These are phyloP conservation scores for Elachura formosa DNA, from an alignment of 2,113 vertebrate species.

Conservation along the genomic window DNA sequence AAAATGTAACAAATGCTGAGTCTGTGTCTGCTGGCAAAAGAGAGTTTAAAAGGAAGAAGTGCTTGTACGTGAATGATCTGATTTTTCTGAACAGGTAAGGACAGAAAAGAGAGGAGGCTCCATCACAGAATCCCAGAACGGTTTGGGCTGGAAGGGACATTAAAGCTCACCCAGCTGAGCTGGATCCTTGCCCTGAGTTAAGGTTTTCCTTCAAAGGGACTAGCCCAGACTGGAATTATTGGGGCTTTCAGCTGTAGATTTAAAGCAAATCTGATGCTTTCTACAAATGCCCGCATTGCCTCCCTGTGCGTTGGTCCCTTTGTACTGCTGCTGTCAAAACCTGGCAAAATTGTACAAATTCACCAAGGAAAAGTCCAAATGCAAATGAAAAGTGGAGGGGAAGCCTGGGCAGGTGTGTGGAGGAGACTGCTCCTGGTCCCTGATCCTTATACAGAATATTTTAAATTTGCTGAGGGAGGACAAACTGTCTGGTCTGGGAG, in stretches of 20 bases:
- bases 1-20: background rate
- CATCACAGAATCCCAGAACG: background rate
- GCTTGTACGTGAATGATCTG: background rate
- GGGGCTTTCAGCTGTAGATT: background rate
- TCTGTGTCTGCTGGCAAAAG: background rate
- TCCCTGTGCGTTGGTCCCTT: background rate
- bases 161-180: background rate
- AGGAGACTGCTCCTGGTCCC: background rate
- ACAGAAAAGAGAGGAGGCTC: background rate
- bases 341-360: background rate
- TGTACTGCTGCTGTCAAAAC: background rate
- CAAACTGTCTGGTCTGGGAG: background rate
- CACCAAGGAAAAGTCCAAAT: background rate
- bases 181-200: fast-evolving
- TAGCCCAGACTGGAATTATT: background rate
- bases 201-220: background rate
- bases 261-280: background rate
- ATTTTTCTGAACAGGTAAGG: background rate
- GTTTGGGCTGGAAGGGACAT: background rate
- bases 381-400: background rate
- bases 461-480: background rate
- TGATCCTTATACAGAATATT: no score
- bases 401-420: background rate
- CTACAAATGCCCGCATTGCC: fast-evolving
- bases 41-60: background rate